phyloP scores from a whole-genome alignment of 2,113 vertebrate genomes.

The Etia nguti region DNA sequence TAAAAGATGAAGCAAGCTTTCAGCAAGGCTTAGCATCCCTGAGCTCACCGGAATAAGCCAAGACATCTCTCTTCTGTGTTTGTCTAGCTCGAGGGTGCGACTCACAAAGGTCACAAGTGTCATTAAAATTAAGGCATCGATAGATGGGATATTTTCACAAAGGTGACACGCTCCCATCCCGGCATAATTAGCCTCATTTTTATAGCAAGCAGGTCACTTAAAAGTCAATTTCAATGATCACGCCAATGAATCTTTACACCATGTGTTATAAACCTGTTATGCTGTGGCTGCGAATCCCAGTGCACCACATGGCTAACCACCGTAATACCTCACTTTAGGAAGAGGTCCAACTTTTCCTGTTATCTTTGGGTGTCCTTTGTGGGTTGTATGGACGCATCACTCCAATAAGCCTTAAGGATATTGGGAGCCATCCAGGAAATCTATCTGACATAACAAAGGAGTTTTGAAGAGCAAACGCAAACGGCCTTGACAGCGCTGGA shows the following conservation, averaged over 20 bases:
- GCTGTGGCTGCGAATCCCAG: conserved; percentile 19
- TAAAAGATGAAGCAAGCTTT: background rate
- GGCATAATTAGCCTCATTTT: conserved; percentile 57
- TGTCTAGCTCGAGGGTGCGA: conserved; percentile 50
- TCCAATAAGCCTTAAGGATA: conserved; percentile 69
- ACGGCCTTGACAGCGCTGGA: conserved; percentile 37
- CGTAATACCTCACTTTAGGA: conserved; percentile 49
- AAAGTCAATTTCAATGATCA: conserved; percentile 52
- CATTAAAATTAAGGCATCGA: conserved; percentile 60
- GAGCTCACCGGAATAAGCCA: background rate
- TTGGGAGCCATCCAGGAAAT: conserved; percentile 70
- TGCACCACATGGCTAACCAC: background rate
- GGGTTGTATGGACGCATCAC: conserved; percentile 53
- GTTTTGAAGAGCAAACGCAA: conserved; percentile 66
- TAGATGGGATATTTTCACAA: conserved; percentile 63
- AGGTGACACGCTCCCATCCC: conserved; percentile 49
- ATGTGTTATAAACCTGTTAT: conserved; percentile 39
- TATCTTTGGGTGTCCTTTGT: conserved; percentile 70
- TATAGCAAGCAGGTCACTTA: conserved; percentile 53
- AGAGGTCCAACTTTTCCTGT: conserved; percentile 56
- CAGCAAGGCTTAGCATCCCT: background rate
- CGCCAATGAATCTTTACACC: conserved; percentile 51
- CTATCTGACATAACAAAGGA: conserved; percentile 67
- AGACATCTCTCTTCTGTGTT: conserved; percentile 20
- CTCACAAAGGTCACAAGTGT: conserved; percentile 58